A percentile compares a stretch with the other conserved stretches of the same genome.
These are phyloP conservation scores for Zoanthus sansibaricus DNA, from an alignment of 92 coral and sea anemone species.

Conservation along the genomic window DNA sequence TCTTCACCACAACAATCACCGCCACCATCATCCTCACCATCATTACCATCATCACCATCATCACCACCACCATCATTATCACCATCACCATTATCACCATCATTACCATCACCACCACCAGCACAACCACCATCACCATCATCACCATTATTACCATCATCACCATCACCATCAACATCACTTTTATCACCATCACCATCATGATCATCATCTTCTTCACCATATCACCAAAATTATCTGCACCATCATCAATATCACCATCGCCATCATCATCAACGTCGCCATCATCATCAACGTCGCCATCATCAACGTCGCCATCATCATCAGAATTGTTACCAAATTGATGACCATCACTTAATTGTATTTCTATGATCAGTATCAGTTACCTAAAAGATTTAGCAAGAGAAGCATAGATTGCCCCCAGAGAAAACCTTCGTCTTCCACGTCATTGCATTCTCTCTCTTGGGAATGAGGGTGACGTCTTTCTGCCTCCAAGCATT, in stretches of 20 bases:
- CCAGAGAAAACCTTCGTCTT: conserved; percentile 81
- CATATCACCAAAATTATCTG: neutral
- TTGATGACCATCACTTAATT: neutral
- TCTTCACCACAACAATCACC: neutral
- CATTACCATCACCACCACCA: neutral
- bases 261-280: neutral
- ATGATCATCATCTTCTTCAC: neutral
- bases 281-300: neutral
- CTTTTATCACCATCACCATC: too few species aligned
- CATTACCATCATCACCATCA: neutral
- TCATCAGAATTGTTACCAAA: neutral
- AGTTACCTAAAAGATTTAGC: conserved; percentile 77
- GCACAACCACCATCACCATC: neutral
- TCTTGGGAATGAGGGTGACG: conserved; percentile 83
- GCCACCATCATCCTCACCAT: neutral
- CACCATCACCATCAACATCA: too few species aligned
- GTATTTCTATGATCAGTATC: neutral
- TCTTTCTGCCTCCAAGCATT: conserved; percentile 78
- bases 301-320: neutral
- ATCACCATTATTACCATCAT: too few species aligned
- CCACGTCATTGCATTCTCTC: conserved; percentile 67
- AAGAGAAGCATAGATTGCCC: conserved; percentile 89
- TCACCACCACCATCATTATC: neutral
- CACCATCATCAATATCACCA: neutral
- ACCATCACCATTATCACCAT: neutral